These are phyloP conservation scores for Epinotia brunnichana DNA, from an alignment of 2,888 invertebrate species.

Conservation along the genomic window DNA sequence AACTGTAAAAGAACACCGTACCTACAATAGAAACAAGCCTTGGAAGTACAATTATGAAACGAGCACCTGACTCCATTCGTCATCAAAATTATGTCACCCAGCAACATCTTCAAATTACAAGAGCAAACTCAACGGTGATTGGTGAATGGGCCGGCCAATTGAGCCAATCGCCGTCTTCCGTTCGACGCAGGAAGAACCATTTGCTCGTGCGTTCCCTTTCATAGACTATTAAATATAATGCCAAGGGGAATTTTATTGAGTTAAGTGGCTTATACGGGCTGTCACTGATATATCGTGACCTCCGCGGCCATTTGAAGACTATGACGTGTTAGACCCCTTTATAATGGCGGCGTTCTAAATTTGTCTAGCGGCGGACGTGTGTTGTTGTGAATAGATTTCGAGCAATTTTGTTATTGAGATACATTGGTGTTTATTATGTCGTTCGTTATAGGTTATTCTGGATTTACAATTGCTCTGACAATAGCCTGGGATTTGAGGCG, in stretches of 20 bases:
- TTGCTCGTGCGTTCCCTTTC: slow-evolving; percentile 76
- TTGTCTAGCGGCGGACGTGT: slow-evolving; percentile 71
- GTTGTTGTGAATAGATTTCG: slow-evolving; percentile 71
- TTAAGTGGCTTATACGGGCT: slow-evolving; percentile 79
- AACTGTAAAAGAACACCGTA: too few relatives aligned
- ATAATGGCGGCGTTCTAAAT: slow-evolving; percentile 66
- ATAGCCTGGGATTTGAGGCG: neutral
- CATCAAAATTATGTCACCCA: slow-evolving; percentile 38
- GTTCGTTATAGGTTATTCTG: slow-evolving; percentile 56
- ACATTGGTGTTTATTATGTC: slow-evolving; percentile 56
- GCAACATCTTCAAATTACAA: slow-evolving; percentile 41
- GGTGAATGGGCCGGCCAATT: slow-evolving; percentile 79
- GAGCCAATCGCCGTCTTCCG: slow-evolving; percentile 82
- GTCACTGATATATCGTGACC: slow-evolving; percentile 60
- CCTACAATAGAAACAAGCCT: too few relatives aligned
- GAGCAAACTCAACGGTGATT: slow-evolving; percentile 68
- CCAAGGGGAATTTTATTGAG: slow-evolving; percentile 81
- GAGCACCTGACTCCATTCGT: slow-evolving; percentile 4
- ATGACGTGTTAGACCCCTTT: slow-evolving; percentile 42
- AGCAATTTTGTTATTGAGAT: slow-evolving; percentile 75
- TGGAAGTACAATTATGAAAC: neutral
- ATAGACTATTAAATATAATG: slow-evolving; percentile 82
- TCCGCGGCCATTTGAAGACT: slow-evolving; percentile 49
- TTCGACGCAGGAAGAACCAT: slow-evolving; percentile 76
- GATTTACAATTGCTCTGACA: slow-evolving; percentile 28